A percentile compares a stretch with the other conserved stretches of the same genome.
These are phyloP conservation scores for Leptopilina drosophilae DNA, from an alignment of 2,888 invertebrate genomes.

Conservation along the genomic window DNA sequence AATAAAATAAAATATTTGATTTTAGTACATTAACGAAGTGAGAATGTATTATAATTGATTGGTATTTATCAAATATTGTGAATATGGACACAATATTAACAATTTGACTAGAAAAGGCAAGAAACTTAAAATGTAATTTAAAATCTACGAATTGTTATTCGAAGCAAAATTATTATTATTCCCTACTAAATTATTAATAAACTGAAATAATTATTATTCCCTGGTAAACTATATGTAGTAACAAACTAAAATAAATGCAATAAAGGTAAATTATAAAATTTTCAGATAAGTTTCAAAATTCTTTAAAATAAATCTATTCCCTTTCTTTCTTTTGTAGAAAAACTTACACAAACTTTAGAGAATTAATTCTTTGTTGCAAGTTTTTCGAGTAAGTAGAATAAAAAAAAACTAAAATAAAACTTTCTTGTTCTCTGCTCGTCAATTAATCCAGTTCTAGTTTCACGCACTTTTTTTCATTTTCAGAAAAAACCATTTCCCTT, in stretches of 20 bases:
- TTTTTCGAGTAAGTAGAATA: neutral
- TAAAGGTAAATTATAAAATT: neutral
- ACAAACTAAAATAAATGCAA: neutral
- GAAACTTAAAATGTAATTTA: neutral
- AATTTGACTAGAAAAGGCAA: conserved; percentile 30
- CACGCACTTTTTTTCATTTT: neutral
- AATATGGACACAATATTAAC: neutral
- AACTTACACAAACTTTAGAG: neutral
- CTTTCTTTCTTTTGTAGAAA: neutral
- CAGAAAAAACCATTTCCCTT: neutral
- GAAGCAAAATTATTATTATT: no score
- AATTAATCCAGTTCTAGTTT: neutral
- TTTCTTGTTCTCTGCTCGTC: neutral
- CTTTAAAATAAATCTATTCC: neutral
- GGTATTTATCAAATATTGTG: neutral
- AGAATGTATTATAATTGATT: no score
- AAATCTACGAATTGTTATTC: neutral
- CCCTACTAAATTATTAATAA: no score
- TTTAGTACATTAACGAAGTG: no score
- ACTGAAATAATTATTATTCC: no score
- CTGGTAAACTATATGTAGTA: no score
- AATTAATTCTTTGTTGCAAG: neutral
- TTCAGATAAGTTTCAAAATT: neutral
- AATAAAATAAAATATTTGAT: no score
- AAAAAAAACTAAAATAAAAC: neutral